Base-by-base conservation (phyloP, 2,113 vertebrate species). In the Bambusicola thoracicus region DNA sequence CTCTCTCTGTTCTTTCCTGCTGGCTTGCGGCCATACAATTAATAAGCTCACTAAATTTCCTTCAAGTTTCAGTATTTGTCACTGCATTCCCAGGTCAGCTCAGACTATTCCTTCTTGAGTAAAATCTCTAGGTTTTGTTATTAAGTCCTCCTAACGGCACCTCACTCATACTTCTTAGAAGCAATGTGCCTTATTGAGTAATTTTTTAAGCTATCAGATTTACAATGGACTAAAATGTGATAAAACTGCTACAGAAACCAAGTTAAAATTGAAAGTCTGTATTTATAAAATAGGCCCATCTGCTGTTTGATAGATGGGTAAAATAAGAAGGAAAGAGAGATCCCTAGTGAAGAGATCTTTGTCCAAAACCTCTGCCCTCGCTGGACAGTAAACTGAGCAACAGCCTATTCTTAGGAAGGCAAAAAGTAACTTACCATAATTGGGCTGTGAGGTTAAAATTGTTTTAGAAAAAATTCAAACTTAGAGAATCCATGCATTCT, bases 111-210 rank as follows among this genome's bases (percentile, higher is more conserved):
- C 11, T 75, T 85, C 77, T 44, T 79, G 38, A 81, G 10, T 68
- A 34, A 65, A 81, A 87, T 65, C n/a, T 87, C 43, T 12, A 80
- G 22, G 40, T 38, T 91, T 80, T 76, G 4, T 69, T 80, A 80
- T 85, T 88, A 92, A 49, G 85, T 48, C 13, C 44, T 74, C 59
- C 40, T 73, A 83, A 85, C n/a, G 53, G 36, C 34, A 41, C 46
- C 30, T 85, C 85, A 77, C 20, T 92, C 67, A 48, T 58, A 40
- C 14, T 83, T 92, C 89, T 80, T 81, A 55, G 93, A 92, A 90
- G 63, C 18, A 44, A 5, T 36, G 32, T 53, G 72, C 30, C 24
- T 90, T 2, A 0, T 59, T 41, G n/a, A 59, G 41, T 8, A 70
- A 74, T 85, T 87, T 66, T 58, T 25, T 73, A 88, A 85, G 43